Conservation (phyloP, 1,140 invertebrate genomes). For the Thalassaphorura encarpata region DNA sequence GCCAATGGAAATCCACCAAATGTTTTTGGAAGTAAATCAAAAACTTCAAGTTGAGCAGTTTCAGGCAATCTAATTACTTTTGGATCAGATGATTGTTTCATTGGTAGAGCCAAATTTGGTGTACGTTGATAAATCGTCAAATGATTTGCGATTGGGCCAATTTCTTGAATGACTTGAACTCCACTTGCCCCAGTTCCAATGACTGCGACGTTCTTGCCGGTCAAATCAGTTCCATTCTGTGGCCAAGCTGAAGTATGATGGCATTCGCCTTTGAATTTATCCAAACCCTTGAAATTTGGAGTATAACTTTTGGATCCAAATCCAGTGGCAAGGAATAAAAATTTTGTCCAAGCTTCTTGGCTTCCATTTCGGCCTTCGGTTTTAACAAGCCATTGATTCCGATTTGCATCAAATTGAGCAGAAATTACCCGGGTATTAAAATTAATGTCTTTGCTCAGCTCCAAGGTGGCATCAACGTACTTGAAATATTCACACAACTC, state of each 20-base stretch:
- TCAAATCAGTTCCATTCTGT: slow-evolving; percentile 3
- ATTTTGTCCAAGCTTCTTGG: background rate
- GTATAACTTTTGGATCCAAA: slow-evolving; percentile 2
- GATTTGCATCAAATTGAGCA: background rate
- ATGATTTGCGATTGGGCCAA: slow-evolving; percentile 5
- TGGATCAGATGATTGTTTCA: background rate
- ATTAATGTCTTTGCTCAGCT: slow-evolving; percentile 1
- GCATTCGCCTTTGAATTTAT: slow-evolving; percentile 7
- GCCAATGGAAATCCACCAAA: background rate
- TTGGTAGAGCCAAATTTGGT: slow-evolving; percentile 8
- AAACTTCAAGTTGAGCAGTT: background rate
- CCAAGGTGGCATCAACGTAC: background rate
- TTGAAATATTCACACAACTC: slow-evolving; percentile 6
- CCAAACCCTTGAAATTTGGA: slow-evolving; percentile 1
- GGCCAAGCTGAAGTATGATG: slow-evolving; percentile 7
- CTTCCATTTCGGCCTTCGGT: background rate
- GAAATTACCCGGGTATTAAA: slow-evolving; percentile 2
- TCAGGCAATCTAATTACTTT: background rate
- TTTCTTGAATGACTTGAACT: slow-evolving; percentile 16
- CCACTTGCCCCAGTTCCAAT: slow-evolving; percentile 14
- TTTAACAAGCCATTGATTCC: background rate
- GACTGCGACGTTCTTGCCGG: slow-evolving; percentile 9
- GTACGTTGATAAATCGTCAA: slow-evolving; percentile 12
- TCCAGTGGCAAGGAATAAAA: slow-evolving; percentile 7
- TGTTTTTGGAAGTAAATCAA: background rate